Evolutionary conservation across 2,888 invertebrate genomes (phyloP), one percentile per base, ranked within the genome.

Genomic region (Augiades crinisus): DNA sequence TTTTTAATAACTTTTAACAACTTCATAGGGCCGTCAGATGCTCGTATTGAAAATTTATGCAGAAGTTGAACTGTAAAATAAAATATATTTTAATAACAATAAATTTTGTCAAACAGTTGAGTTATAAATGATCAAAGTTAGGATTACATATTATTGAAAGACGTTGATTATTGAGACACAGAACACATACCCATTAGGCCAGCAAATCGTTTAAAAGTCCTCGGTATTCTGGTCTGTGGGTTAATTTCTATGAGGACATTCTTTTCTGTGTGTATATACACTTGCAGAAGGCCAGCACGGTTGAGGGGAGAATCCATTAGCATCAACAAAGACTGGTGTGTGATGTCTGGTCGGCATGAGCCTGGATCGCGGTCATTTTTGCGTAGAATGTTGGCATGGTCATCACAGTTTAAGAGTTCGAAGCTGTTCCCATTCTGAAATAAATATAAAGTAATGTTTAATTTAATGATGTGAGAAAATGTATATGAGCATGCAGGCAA

Each of bases 271-370:
- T 95, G 96, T 49, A 98, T 91, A 70, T 97, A 98, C 1, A 99
- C 97, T 92, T 99, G 99, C n/a, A 99, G 86, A 12, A 98, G 89
- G 0, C 98, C 99, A 36, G 99, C 98, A 65, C 99, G 91, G 78
- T 99, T 99, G 33, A 99, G 84, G 0, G 99, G 99, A 56, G 98
- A 98, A 78, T 99, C 99, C 90, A 99, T 94, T 40, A 99, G 90
- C 98, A 99, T 99, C 0, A 99, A 89, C 10, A 99, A 90, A 75
- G 99, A 99, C 80, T 99, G 99, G 80, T 99, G 99, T 0, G 97
- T 93, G 56, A 99, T 99, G 72, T 99, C 99, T 0, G 99, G 99
- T 21, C 99, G 91, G 70, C 97, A 98, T 1, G 95, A 92, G 0
- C 96, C 95, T 0, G 96, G 95, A 67, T 98, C 96, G 54, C 97